phyloP scores from a whole-genome alignment of 2,113 vertebrate genomes.

The Cervus canadensis region DNA sequence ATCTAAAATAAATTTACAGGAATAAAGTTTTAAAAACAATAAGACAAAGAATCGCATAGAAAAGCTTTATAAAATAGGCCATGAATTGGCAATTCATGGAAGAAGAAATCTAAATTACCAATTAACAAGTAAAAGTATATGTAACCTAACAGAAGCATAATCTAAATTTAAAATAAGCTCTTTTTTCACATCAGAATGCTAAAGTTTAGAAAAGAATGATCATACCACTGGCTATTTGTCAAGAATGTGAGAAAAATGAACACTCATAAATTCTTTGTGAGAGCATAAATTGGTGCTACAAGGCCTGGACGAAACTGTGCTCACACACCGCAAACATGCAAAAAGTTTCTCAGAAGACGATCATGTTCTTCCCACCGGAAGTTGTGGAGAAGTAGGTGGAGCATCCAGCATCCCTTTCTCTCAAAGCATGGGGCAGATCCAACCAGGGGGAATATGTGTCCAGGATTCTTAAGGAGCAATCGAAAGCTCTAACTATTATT shows the following conservation, averaged over 20 bases:
- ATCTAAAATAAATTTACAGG: neutral
- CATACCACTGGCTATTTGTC: neutral
- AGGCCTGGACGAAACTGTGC: neutral
- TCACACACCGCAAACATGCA: accelerated
- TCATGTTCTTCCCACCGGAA: neutral
- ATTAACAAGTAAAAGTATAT: neutral
- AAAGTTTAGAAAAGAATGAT: neutral
- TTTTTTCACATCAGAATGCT: neutral
- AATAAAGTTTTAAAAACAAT: neutral
- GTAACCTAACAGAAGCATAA: neutral
- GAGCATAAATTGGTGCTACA: neutral
- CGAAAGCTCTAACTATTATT: neutral
- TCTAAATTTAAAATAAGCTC: neutral
- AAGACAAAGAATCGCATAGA: neutral
- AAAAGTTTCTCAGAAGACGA: neutral
- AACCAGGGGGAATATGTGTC: neutral
- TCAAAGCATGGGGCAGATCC: neutral
- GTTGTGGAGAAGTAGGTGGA: neutral
- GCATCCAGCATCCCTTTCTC: neutral
- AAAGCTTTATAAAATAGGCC: neutral
- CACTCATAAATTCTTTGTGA: neutral
- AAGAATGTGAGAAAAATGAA: neutral
- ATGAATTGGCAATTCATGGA: neutral
- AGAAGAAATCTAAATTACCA: neutral
- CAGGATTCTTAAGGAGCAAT: neutral